Evolutionary conservation across 2,888 invertebrate species (phyloP), one percentile per base, ranked within the genome.

Genomic region (Nyleta sp.): DNA sequence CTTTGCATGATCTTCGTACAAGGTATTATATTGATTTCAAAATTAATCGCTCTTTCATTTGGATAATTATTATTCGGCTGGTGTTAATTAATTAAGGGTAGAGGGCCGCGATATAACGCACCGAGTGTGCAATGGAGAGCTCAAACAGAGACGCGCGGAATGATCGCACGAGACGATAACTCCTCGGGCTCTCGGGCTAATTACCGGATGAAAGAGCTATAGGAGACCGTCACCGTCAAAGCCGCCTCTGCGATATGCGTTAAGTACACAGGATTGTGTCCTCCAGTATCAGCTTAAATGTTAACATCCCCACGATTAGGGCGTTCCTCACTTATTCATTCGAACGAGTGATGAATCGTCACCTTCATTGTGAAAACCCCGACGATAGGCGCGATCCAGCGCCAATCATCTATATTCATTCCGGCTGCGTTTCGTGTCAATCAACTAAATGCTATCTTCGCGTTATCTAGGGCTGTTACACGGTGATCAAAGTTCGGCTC

Each of bases 21-120:
- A n/a, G n/a, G n/a, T n/a, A n/a, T n/a, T n/a, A n/a, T n/a, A n/a
- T n/a, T n/a, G n/a, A n/a, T n/a, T n/a, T n/a, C n/a, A n/a, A n/a
- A n/a, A n/a, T n/a, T 88, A 88, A 87, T 81, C 86, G 77, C 46
- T 71, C 88, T 88, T 87, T 88, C 88, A 88, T 87, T 88, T 82
- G 85, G 86, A 87, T 89, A 88, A 89, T 89, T 89, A 89, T 88
- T 88, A 88, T 89, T 88, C 84, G 85, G 80, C 72, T 82, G 82
- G 83, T 84, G 89, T 89, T 89, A 89, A 89, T 89, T 89, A 89
- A 90, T 89, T 90, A 88, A 89, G 85, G 84, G 82, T 74, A 80
- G 82, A 82, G 78, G 50, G 40, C 67, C 70, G 62, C 75, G 71
- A 80, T 74, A 82, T 60, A 72, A 55, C 62, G 62, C 38, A 35